Evolutionary conservation across 2,797 vertebrate species (phyloP).

Genomic region (Parauchenoglanis punctatus): DNA sequence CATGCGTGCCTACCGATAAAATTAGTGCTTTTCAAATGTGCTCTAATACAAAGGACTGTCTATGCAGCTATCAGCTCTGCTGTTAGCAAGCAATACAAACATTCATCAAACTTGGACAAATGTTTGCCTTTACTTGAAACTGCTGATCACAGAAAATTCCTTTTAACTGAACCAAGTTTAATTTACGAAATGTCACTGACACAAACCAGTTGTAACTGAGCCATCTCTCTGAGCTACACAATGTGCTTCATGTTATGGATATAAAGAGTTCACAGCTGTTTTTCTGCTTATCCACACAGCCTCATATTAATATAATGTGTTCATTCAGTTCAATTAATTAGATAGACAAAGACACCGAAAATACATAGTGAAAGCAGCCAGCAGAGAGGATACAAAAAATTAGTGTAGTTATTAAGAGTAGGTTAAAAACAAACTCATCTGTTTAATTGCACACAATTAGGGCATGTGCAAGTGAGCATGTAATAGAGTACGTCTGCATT

Average conservation of each 20-base stretch:
- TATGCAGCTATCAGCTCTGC: not conserved
- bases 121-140: not conserved
- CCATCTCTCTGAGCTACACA: not conserved
- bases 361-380: not conserved
- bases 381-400: slow-evolving; percentile 3
- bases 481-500: slow-evolving; percentile 6
- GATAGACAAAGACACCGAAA: slow-evolving; percentile 18
- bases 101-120: not conserved
- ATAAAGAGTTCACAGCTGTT: slow-evolving; percentile 24
- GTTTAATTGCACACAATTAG: slow-evolving; percentile 26
- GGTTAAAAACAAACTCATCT: slow-evolving; percentile 22
- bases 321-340: slow-evolving; percentile 45
- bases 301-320: slow-evolving; percentile 7
- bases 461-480: slow-evolving; percentile 26
- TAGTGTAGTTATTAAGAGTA: not conserved
- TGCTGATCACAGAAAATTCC: not conserved
- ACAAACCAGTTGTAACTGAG: not conserved
- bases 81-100: not conserved
- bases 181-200: not conserved
- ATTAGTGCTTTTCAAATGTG: not conserved
- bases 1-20: not conserved
- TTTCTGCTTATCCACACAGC: slow-evolving; percentile 35
- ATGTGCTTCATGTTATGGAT: not conserved
- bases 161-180: not conserved
- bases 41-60: not conserved